Percentiles rank a stretch among this genome's conserved stretches.
Conservation (phyloP, 2,888 invertebrate species). For the Ophion costatus region DNA sequence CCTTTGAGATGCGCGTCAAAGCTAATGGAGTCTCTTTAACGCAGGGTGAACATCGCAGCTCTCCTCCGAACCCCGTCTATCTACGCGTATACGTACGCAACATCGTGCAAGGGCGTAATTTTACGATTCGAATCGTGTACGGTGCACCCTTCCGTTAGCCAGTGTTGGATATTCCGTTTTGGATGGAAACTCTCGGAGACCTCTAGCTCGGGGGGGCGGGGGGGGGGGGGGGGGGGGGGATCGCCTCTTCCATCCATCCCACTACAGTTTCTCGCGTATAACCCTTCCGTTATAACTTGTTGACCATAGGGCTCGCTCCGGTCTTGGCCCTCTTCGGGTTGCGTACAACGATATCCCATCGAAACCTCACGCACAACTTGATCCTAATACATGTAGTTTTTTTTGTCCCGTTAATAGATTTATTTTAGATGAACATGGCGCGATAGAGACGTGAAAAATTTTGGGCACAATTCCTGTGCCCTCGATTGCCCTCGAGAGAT, state of each 20-base stretch:
- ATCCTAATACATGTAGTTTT: too few relatives aligned
- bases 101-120: slow-evolving; percentile 7
- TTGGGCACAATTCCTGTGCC: too few relatives aligned
- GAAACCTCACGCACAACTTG: too few relatives aligned
- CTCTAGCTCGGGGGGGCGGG: neutral
- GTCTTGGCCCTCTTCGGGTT: neutral
- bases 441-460: too few relatives aligned
- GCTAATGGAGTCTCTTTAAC: slow-evolving; percentile 79
- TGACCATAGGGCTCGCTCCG: neutral
- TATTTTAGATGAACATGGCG: too few relatives aligned
- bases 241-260: too few relatives aligned
- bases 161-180: neutral
- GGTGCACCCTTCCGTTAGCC: neutral
- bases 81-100: neutral
- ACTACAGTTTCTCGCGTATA: slow-evolving; percentile 48
- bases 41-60: slow-evolving; percentile 45
- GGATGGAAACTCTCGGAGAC: neutral
- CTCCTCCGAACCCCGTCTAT: slow-evolving; percentile 23
- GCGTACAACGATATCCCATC: too few relatives aligned
- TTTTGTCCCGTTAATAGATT: too few relatives aligned
- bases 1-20: slow-evolving; percentile 82
- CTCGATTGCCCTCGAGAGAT: too few relatives aligned
- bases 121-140: neutral
- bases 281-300: neutral
- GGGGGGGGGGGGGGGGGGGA: too few relatives aligned